Evolutionary conservation across 2,797 vertebrate species (phyloP).

Genomic region (Clarias pachynema): DNA sequence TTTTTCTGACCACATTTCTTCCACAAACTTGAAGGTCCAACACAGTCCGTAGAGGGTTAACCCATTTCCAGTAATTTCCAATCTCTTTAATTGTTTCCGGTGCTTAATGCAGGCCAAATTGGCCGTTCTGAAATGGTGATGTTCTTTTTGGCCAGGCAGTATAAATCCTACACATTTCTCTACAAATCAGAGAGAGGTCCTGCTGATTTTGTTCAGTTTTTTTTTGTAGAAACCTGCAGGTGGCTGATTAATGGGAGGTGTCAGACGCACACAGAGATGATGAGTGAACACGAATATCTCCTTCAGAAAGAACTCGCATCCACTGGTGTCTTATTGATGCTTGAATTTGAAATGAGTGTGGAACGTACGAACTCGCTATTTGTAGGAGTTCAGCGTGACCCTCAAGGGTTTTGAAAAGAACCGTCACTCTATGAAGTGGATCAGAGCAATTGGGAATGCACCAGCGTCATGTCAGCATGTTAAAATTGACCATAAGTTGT

Average conservation of each 20-base stretch:
- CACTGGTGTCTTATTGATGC: not conserved
- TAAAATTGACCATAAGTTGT: not conserved
- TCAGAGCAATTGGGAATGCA: not conserved
- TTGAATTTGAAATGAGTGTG: not conserved
- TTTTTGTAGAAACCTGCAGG: not conserved
- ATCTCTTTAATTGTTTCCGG: no score
- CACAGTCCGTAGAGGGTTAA: no score
- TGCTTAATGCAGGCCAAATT: no score
- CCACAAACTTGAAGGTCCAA: no score
- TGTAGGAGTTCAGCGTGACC: not conserved
- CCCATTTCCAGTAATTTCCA: no score
- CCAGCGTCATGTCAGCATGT: not conserved
- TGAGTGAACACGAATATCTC: not conserved
- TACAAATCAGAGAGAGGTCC: not conserved
- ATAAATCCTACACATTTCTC: no score
- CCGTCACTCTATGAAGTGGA: not conserved
- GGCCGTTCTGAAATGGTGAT: no score
- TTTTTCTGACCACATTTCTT: no score
- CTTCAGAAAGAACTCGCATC: not conserved
- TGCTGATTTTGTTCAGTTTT: not conserved
- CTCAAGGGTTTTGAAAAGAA: not conserved
- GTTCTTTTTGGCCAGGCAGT: no score
- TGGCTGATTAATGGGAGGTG: constrained; percentile 2
- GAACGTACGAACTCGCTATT: not conserved
- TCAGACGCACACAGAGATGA: not conserved